A percentile compares a stretch with the other conserved stretches of the same genome.
phyloP scores from a whole-genome alignment of 2,888 invertebrate species.

The Tenthredo amoena region DNA sequence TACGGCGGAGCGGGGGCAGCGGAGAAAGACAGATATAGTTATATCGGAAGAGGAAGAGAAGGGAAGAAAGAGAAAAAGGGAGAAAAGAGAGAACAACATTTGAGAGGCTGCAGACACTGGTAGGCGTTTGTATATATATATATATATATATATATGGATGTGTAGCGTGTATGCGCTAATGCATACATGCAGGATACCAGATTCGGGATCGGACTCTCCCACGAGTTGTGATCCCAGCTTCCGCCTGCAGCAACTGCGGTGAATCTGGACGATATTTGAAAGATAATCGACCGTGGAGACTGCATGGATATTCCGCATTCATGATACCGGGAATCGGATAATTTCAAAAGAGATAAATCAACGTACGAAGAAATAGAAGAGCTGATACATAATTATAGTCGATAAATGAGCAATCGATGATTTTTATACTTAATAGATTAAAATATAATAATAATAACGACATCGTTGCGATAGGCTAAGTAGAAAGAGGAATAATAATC shows the following conservation, averaged over 20 bases:
- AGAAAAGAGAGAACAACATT: not conserved
- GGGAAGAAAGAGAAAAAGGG: not conserved
- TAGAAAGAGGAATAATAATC: not conserved
- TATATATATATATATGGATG: not conserved
- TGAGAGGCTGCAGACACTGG: not conserved
- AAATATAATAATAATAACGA: not conserved
- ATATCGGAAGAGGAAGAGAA: not conserved
- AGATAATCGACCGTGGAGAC: not conserved
- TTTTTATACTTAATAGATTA: not conserved
- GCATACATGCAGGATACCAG: not conserved
- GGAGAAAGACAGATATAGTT: not conserved
- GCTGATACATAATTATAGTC: not conserved
- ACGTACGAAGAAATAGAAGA: not conserved
- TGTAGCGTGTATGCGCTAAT: not conserved
- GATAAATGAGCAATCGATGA: not conserved
- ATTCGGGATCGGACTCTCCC: slow-evolving; percentile 5
- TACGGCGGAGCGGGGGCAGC: not conserved
- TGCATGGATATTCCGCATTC: not conserved
- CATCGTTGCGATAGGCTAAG: not conserved
- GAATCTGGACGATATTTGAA: not conserved
- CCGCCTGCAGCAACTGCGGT: not conserved
- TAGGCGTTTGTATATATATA: not conserved
- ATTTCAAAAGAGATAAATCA: not conserved
- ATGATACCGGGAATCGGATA: not conserved
- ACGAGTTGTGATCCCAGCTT: not conserved